Base-by-base conservation (phyloP, 2,888 invertebrate genomes). In the Oxycera nigricornis region DNA sequence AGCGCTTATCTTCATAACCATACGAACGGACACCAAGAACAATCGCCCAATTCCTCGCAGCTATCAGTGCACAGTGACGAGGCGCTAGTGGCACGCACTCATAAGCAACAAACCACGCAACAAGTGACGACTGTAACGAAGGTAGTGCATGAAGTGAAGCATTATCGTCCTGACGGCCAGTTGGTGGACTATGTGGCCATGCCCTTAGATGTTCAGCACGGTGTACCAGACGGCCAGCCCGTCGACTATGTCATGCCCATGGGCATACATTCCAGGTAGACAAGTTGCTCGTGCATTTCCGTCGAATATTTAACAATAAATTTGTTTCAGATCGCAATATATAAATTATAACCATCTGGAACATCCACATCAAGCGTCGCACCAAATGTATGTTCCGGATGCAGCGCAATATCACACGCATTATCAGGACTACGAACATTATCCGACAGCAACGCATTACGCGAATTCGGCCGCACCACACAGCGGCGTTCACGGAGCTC, bases 111-210 rank as follows among this genome's bases (percentile, higher is more conserved):
- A 81, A 90, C 89, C 73, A 90, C 90, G 62, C 91, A 91, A 82
- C 86, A 91, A 88, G 90, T 91, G 81, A 91, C 91, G 75, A 91
- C 91, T 35, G 90, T 91, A 77, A 91, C 91, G 74, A 91, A 91
- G 85, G 90, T 91, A 61, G 90, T 91, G 57, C 88, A 90, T 77
- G 91, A 91, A 82, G 89, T 90, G 65, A 87, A 87, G 78, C 89
- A 88, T 79, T 86, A 89, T 81, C 88, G 88, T 75, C 86, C 87
- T 74, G 87, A 87, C 85, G 87, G 80, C 75, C 86, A 86, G 77
- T 84, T 86, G 68, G 86, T 87, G 61, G 88, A 88, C 79, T 88
- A 88, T 82, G 86, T 87, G 75, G 84, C 87, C 67, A 87, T 87
- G 81, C 87, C 87, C 74, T 79, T 87, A 76, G 86, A 86, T 75